phyloP scores from a whole-genome alignment of 2,888 invertebrate species.

The Augochlorella aurata region DNA sequence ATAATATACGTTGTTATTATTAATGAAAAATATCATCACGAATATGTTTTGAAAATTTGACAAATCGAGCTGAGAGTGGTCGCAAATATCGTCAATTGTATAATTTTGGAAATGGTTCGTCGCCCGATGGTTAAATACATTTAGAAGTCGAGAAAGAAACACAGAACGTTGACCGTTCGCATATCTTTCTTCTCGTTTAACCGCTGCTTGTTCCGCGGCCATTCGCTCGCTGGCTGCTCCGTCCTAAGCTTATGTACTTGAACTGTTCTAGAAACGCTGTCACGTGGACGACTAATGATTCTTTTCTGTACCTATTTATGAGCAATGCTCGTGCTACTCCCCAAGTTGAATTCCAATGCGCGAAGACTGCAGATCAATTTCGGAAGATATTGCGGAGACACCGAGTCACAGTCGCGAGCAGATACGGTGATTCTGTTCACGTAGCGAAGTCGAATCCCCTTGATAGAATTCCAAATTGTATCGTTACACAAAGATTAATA shows the following conservation, averaged over 20 bases:
- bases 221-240: constrained; percentile 17
- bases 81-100: too few species aligned
- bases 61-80: too few species aligned
- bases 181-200: constrained; percentile 33
- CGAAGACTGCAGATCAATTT: not conserved
- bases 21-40: too few species aligned
- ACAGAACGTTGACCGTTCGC: constrained; percentile 61
- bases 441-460: not conserved
- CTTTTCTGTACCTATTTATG: constrained; percentile 45
- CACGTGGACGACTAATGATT: constrained; percentile 38
- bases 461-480: not conserved
- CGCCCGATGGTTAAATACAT: constrained; percentile 59
- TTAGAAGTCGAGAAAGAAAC: constrained; percentile 57
- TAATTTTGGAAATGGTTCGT: not conserved
- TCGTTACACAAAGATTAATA: not conserved
- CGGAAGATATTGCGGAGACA: not conserved
- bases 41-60: too few species aligned
- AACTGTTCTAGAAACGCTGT: constrained; percentile 29
- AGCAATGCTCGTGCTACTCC: constrained; percentile 30
- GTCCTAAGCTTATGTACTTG: constrained; percentile 35
- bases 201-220: constrained; percentile 13
- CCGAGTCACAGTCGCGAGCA: not conserved
- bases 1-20: too few species aligned
- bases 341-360: not conserved
- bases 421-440: not conserved